Evolutionary conservation across 2,888 invertebrate genomes (phyloP).

Genomic region (Drosophila neonasuta): DNA sequence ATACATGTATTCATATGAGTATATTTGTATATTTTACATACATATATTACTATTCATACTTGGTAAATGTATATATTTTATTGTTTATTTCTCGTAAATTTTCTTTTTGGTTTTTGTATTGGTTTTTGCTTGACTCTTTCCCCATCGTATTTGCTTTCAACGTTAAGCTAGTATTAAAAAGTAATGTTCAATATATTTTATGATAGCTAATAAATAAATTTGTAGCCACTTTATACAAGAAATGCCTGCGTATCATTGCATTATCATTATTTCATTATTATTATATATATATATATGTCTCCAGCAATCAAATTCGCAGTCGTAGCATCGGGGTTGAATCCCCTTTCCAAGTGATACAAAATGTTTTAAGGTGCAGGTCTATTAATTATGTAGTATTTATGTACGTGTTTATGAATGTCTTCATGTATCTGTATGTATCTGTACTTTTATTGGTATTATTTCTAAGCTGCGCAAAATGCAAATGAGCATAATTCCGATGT

Average conservation of each 20-base stretch:
- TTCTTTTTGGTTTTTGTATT: slow-evolving; percentile 20
- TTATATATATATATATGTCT: slow-evolving; percentile 34
- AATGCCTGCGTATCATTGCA: slow-evolving; percentile 53
- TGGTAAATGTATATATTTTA: slow-evolving; percentile 42
- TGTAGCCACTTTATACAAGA: slow-evolving; percentile 67
- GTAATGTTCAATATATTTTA: slow-evolving; percentile 69
- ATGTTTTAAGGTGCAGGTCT: slow-evolving; percentile 47
- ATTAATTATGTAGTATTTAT: slow-evolving; percentile 34
- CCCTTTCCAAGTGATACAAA: slow-evolving; percentile 28
- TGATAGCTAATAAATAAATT: slow-evolving; percentile 71
- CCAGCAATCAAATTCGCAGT: slow-evolving; percentile 25
- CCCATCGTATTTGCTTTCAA: slow-evolving; percentile 42
- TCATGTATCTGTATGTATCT: slow-evolving; percentile 32
- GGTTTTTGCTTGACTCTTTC: slow-evolving; percentile 26
- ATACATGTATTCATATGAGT: slow-evolving; percentile 42
- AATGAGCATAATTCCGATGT: slow-evolving; percentile 43
- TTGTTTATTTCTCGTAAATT: slow-evolving; percentile 18
- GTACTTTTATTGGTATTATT: slow-evolving; percentile 30
- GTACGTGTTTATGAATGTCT: slow-evolving; percentile 22
- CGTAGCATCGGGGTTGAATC: slow-evolving; percentile 26
- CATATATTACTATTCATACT: slow-evolving; percentile 41
- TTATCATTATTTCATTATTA: slow-evolving; percentile 23
- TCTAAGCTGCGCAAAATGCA: slow-evolving; percentile 46
- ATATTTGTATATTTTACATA: slow-evolving; percentile 55
- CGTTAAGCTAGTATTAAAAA: slow-evolving; percentile 75